Base-by-base conservation (phyloP, 2,113 vertebrate genomes). In the Ranitomeya imitator region DNA sequence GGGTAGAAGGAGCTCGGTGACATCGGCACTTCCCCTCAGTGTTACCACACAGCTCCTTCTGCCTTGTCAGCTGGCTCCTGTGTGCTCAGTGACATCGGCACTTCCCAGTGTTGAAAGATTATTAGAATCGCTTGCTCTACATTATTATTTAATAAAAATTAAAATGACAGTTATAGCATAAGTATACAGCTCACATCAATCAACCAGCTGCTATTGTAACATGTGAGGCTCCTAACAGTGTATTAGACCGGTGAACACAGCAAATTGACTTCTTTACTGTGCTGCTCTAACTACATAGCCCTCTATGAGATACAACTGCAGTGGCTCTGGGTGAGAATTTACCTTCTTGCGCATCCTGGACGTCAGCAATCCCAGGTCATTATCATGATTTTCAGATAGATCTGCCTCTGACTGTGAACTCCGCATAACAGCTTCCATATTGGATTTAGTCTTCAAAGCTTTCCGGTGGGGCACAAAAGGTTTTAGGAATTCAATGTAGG, bases 401-500 rank as follows among this genome's bases (percentile, higher is more conserved):
- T 52, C 84, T 79, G 60, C 11, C 78, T 90, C 73, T 0, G 79
- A 37, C 23, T 86, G 0, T 79, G 89, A 87, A 7, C 18, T 60
- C 69, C 77, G 76, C 45, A 86, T 79, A 55, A 93, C 67, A 57
- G 90, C 80, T 21, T 86, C 79, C 90, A 91, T 0, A 0, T 91
- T 91, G 78, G 65, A 90, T 51, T 87, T 65, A 37, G 76, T 79
- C 59, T 90, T 90, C 57, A 80, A 84, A 7, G 51, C 87, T 86
- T 89, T 86, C 13, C 88, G 71, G 26, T 73, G 81, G 0, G 85
- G 92, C 83, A 84, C 88, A 90, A 91, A 93, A 9, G 91, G 90
- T 80, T 90, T 91, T 51, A 93, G 90, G 59, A 92, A 92, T 60
- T 92, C 90, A n/a, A 8, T 6, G 37, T 91, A 92, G 57, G 90